phyloP scores from a whole-genome alignment of 2,888 invertebrate genomes.

The Drosophila yooni region DNA sequence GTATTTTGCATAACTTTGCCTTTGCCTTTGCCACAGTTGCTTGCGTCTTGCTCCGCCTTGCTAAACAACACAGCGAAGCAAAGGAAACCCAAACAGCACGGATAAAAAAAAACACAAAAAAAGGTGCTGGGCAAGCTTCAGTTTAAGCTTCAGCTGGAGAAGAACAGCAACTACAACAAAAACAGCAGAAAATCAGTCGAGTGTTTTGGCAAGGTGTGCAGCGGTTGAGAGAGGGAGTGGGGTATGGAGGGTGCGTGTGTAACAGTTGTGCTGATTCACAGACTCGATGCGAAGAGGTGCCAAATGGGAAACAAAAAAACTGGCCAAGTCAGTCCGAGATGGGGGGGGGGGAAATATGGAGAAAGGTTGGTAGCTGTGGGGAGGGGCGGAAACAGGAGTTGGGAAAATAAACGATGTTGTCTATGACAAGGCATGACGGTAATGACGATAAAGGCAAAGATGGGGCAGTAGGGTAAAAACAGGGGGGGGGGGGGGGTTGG shows the following conservation, averaged over 20 bases:
- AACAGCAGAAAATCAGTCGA: constrained; percentile 66
- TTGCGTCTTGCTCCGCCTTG: neutral
- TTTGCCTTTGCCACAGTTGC: neutral
- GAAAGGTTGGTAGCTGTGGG: neutral
- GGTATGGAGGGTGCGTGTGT: constrained; percentile 1
- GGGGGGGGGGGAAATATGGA: constrained; percentile 6
- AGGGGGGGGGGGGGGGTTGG: neutral
- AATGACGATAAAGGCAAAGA: constrained; percentile 53
- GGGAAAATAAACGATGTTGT: constrained; percentile 77
- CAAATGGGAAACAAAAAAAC: constrained; percentile 61
- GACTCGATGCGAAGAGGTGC: constrained; percentile 58
- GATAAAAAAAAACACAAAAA: neutral
- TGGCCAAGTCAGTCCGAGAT: constrained; percentile 33
- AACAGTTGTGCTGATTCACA: constrained; percentile 73
- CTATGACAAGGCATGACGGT: constrained; percentile 79
- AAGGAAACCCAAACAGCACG: constrained; percentile 1
- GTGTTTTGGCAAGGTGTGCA: constrained; percentile 45
- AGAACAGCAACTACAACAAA: constrained; percentile 58
- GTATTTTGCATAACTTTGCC: constrained; percentile 12
- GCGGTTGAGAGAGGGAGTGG: neutral
- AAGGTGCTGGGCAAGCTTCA: neutral
- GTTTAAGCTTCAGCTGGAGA: neutral
- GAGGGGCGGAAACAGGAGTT: constrained; percentile 3
- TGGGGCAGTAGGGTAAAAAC: neutral
- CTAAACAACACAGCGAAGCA: neutral